A percentile compares a stretch with the other conserved stretches of the same genome.
Evolutionary conservation across 2,888 invertebrate species (phyloP).

Genomic region (Hemaris fuciformis): DNA sequence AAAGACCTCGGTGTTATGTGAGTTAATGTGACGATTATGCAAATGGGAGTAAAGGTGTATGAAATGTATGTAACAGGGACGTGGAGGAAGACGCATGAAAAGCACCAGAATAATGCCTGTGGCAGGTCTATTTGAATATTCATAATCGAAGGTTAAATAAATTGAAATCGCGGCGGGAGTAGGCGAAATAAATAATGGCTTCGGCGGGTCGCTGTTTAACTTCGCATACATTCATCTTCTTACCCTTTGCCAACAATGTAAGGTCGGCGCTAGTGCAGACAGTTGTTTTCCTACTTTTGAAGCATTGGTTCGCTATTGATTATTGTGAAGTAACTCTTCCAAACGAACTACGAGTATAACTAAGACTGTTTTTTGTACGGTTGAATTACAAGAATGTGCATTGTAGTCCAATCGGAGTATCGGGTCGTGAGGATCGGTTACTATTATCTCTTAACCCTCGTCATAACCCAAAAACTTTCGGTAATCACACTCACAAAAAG

Average conservation of each 20-base stretch:
- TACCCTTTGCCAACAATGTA: neutral
- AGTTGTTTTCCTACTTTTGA: neutral
- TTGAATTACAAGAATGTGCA: too few relatives aligned
- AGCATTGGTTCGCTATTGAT: neutral
- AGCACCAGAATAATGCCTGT: slow-evolving; percentile 35
- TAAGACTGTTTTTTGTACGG: too few relatives aligned
- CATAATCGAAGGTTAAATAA: slow-evolving; percentile 30
- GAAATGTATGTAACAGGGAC: slow-evolving; percentile 52
- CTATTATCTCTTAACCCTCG: too few relatives aligned
- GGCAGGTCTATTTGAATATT: slow-evolving; percentile 40
- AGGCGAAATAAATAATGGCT: slow-evolving; percentile 22
- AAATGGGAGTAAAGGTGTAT: slow-evolving; percentile 34
- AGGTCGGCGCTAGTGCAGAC: neutral
- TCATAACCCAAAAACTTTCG: too few relatives aligned
- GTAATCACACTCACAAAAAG: too few relatives aligned
- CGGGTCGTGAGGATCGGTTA: too few relatives aligned
- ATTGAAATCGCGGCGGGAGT: slow-evolving; percentile 22
- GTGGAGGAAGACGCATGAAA: slow-evolving; percentile 19
- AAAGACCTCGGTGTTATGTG: neutral
- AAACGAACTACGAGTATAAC: too few relatives aligned
- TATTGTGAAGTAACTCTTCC: neutral
- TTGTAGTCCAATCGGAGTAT: too few relatives aligned
- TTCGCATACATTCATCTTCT: neutral
- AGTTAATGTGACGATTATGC: slow-evolving; percentile 23
- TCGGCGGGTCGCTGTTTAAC: neutral